Conservation (phyloP, 2,797 vertebrate species). For the Artibeus jamaicensis region DNA sequence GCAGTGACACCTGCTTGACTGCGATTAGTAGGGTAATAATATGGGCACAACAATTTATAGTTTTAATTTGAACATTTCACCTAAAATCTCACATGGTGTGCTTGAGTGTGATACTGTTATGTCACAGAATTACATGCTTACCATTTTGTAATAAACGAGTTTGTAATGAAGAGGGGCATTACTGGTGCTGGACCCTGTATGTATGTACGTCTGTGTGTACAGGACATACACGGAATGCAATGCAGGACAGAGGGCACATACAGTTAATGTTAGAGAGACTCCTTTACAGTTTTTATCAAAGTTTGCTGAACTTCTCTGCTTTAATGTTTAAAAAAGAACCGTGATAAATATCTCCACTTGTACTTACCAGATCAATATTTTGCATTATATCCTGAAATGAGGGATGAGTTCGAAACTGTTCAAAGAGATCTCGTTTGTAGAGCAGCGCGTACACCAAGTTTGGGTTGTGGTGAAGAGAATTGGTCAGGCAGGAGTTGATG, state of each 20-base stretch:
- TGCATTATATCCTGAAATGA: conserved; percentile 99
- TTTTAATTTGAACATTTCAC: too few species aligned
- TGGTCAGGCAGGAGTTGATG: conserved; percentile 97
- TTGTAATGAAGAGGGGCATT: too few species aligned
- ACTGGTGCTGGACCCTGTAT: too few species aligned
- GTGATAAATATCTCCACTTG: background rate
- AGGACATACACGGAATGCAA: background rate
- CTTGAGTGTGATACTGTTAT: too few species aligned
- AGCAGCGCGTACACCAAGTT: conserved; percentile 97
- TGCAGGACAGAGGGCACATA: background rate
- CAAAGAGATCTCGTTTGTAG: conserved; percentile 97
- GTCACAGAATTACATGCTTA: too few species aligned
- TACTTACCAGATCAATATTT: conserved; percentile 96
- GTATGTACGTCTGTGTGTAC: background rate
- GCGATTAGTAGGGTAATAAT: too few species aligned
- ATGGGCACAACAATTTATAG: too few species aligned
- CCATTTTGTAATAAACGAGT: too few species aligned
- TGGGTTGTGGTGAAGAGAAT: conserved; percentile 97
- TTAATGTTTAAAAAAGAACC: conserved; percentile 8
- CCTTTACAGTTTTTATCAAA: background rate
- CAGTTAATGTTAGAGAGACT: background rate
- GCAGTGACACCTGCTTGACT: too few species aligned
- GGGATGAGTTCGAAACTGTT: conserved; percentile 95
- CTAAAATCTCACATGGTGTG: too few species aligned
- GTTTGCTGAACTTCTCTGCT: background rate